Percentiles rank a stretch among this genome's conserved stretches.
These are phyloP conservation scores for Drosophila bocki DNA, from an alignment of 1,140 invertebrate genomes.

Conservation along the genomic window DNA sequence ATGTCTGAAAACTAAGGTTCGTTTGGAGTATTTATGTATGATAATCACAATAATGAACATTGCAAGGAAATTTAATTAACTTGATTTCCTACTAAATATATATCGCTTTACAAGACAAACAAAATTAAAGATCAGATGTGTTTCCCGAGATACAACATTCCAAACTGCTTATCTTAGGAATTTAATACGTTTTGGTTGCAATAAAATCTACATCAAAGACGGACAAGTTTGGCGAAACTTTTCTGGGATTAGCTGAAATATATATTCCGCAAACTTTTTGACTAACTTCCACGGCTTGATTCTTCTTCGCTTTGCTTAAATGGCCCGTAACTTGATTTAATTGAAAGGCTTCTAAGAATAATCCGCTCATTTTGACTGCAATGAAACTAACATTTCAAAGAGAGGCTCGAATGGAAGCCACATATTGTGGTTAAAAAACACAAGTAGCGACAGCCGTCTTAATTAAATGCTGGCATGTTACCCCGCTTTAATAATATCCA, in stretches of 20 bases:
- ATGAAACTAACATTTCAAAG: slow-evolving; percentile 52
- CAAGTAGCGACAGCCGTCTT: neutral
- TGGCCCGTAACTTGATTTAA: slow-evolving; percentile 41
- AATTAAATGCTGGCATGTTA: slow-evolving; percentile 17
- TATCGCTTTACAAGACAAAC: neutral
- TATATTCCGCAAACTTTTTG: slow-evolving; percentile 51
- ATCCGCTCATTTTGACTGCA: slow-evolving; percentile 61
- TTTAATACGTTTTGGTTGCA: slow-evolving; percentile 7
- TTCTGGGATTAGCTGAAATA: slow-evolving; percentile 39
- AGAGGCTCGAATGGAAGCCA: slow-evolving; percentile 26
- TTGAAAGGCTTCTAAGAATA: slow-evolving; percentile 51
- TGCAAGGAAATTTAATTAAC: no score
- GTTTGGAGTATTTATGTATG: no score
- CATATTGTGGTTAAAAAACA: slow-evolving; percentile 27
- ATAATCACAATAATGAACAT: no score
- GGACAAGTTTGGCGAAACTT: slow-evolving; percentile 44
- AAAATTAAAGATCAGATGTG: neutral
- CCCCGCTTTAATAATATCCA: slow-evolving; percentile 3
- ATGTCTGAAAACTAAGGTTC: no score
- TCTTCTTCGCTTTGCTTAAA: slow-evolving; percentile 37
- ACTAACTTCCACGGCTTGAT: slow-evolving; percentile 27
- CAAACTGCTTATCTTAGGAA: neutral
- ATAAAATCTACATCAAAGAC: slow-evolving; percentile 26
- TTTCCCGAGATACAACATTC: neutral
- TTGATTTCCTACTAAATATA: no score